These are phyloP conservation scores for Pseudomyrmex dendroicus DNA, from an alignment of 1,140 invertebrate species.

Conservation along the genomic window DNA sequence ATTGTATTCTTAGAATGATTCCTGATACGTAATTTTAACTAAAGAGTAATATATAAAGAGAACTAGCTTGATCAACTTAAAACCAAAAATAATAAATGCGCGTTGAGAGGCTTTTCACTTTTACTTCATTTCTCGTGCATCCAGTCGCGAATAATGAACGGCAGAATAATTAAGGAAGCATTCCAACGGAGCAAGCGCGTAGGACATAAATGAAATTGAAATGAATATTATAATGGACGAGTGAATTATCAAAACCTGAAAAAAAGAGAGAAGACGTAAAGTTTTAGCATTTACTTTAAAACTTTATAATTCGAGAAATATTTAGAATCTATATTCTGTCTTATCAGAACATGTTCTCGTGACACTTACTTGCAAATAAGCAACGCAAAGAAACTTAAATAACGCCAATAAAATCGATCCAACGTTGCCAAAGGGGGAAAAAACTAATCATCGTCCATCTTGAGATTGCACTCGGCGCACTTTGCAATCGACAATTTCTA, in stretches of 20 bases:
- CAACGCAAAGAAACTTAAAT: neutral
- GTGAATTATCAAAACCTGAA: too few relatives aligned
- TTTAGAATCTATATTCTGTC: neutral
- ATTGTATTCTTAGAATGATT: too few relatives aligned
- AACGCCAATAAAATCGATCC: constrained; percentile 8
- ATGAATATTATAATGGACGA: constrained; percentile 18
- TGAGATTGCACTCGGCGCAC: constrained; percentile 21
- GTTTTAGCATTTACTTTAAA: neutral
- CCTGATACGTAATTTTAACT: too few relatives aligned
- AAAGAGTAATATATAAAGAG: neutral
- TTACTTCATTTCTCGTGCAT: constrained; percentile 47
- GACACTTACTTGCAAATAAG: neutral
- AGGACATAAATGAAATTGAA: constrained; percentile 38
- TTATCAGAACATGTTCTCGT: neutral
- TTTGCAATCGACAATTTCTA: constrained; percentile 69
- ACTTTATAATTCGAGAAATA: neutral
- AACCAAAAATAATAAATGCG: neutral
- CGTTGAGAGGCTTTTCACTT: constrained; percentile 48
- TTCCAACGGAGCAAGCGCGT: constrained; percentile 25
- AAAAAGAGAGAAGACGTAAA: constrained; percentile 13
- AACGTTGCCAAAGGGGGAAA: neutral
- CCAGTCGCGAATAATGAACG: constrained; percentile 48
- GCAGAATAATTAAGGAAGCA: constrained; percentile 62
- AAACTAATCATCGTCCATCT: constrained; percentile 29
- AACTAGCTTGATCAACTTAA: neutral